Conservation (phyloP, 1,140 invertebrate species). For the Condylostylus longicornis region DNA sequence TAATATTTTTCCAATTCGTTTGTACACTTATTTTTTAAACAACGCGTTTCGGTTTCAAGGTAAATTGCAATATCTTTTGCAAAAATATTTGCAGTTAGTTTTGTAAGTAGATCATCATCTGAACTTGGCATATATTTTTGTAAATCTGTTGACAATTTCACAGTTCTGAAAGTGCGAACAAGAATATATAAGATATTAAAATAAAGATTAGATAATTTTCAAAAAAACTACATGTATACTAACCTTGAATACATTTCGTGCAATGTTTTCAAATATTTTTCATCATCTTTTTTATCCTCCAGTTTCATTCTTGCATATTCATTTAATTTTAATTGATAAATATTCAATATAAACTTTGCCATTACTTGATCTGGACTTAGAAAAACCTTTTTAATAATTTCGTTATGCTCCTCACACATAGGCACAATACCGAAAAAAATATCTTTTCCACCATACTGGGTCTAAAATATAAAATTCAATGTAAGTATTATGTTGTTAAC, state of each 20-base stretch:
- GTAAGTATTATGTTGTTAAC: background rate
- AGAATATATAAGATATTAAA: background rate
- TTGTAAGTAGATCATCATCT: constrained; percentile 64
- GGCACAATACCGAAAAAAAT: constrained; percentile 84
- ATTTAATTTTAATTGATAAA: constrained; percentile 86
- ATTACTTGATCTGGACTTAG: constrained; percentile 94
- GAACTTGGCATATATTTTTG: constrained; percentile 60
- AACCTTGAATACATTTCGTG: constrained; percentile 73
- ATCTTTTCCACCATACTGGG: constrained; percentile 53
- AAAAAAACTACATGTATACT: background rate
- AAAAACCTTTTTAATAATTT: constrained; percentile 84
- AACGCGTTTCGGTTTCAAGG: constrained; percentile 53
- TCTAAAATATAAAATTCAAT: constrained; percentile 22
- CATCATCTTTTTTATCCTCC: constrained; percentile 58
- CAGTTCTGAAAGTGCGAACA: constrained; percentile 37
- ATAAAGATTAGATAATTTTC: background rate
- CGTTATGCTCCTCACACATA: constrained; percentile 77
- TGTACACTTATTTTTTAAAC: constrained; percentile 57
- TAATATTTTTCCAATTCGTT: constrained; percentile 74
- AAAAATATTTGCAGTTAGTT: constrained; percentile 72
- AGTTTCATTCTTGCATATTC: constrained; percentile 69
- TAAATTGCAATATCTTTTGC: constrained; percentile 64
- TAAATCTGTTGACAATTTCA: constrained; percentile 57
- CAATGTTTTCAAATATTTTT: constrained; percentile 76
- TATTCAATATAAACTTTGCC: constrained; percentile 93